phyloP scores from a whole-genome alignment of 2,113 vertebrate genomes.

The Periophthalmodon schlosseri region DNA sequence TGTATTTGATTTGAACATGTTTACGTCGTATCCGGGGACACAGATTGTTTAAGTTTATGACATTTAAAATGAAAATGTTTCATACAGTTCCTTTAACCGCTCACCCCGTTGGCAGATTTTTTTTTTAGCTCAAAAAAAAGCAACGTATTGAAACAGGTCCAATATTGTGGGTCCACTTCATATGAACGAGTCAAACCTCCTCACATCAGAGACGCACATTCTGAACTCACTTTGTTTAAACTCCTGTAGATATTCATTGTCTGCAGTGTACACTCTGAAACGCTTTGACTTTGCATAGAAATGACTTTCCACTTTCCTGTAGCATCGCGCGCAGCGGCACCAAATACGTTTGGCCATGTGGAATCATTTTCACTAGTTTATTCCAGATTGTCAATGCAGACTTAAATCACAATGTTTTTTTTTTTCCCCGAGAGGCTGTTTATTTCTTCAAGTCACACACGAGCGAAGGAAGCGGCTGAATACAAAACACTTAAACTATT shows the following conservation, averaged over 20 bases:
- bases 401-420: slow-evolving; percentile 20
- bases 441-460: slow-evolving; percentile 13
- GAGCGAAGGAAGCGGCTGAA: slow-evolving; percentile 30
- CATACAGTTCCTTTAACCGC: too few species aligned
- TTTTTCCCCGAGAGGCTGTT: slow-evolving; percentile 21
- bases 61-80: too few species aligned
- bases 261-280: neutral
- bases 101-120: too few species aligned
- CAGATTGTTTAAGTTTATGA: too few species aligned
- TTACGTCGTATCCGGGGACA: too few species aligned
- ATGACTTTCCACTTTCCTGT: slow-evolving; percentile 36
- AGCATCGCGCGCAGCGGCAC: slow-evolving; percentile 8
- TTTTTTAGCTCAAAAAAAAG: too few species aligned
- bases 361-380: slow-evolving; percentile 29
- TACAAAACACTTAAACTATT: slow-evolving; percentile 25
- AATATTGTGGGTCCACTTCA: too few species aligned
- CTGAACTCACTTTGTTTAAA: neutral
- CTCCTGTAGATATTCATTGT: neutral
- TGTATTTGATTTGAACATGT: too few species aligned
- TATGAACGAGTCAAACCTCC: neutral
- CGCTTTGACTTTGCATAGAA: slow-evolving; percentile 42
- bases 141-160: neutral
- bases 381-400: slow-evolving; percentile 17
- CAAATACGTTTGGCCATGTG: slow-evolving; percentile 38
- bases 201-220: neutral